Percentiles rank a stretch among this genome's conserved stretches.
These are phyloP conservation scores for Pseudobourletiella spinata DNA, from an alignment of 1,140 invertebrate species.

Conservation along the genomic window DNA sequence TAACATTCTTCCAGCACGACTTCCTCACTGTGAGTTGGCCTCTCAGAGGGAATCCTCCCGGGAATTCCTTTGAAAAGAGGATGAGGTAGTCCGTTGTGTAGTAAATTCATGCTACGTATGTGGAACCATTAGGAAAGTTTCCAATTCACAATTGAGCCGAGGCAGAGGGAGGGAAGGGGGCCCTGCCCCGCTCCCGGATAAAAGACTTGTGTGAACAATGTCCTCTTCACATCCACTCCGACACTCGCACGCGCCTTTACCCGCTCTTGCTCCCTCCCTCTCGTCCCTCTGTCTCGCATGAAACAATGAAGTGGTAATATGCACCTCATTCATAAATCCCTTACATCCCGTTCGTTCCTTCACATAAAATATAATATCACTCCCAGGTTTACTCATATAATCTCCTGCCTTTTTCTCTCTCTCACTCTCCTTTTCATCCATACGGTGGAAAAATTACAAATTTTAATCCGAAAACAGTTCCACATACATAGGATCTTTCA, in stretches of 20 bases:
- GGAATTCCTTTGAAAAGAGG: constrained; percentile 7
- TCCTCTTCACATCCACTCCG: neutral
- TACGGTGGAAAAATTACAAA: neutral
- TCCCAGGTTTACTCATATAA: too few species aligned
- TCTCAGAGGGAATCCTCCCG: neutral
- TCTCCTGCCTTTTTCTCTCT: neutral
- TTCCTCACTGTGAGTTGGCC: neutral
- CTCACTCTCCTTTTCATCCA: neutral
- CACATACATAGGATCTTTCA: neutral
- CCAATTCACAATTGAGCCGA: constrained; percentile 2
- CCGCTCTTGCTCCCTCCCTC: too few species aligned
- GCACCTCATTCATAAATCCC: too few species aligned
- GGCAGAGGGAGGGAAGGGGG: neutral
- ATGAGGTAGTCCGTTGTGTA: neutral
- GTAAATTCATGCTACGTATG: too few species aligned
- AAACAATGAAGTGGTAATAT: too few species aligned
- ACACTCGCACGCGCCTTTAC: neutral
- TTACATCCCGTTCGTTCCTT: too few species aligned
- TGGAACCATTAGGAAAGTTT: constrained; percentile 5
- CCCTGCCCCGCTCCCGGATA: neutral
- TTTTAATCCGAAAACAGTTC: neutral
- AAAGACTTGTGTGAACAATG: neutral
- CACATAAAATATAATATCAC: too few species aligned
- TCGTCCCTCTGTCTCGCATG: too few species aligned
- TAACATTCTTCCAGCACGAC: constrained; percentile 4